Percentiles rank a stretch among this genome's conserved stretches.
Evolutionary conservation across 2,888 invertebrate genomes (phyloP).

Genomic region (Synanthedon myopaeformis): DNA sequence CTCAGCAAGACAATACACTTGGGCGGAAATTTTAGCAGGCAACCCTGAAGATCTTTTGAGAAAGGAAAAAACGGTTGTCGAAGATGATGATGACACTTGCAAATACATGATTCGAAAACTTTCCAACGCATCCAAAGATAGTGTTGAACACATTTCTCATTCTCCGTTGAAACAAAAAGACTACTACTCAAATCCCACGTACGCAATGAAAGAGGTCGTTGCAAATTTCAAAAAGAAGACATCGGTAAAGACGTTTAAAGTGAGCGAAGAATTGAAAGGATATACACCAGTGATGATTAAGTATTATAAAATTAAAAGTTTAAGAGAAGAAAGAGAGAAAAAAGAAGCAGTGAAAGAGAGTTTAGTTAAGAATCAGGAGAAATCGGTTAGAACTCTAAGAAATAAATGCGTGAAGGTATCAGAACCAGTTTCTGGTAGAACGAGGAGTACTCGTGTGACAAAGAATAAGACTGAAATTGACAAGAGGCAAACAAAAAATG

Average conservation of each 20-base stretch:
- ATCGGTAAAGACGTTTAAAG: slow-evolving; percentile 34
- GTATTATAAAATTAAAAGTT: slow-evolving; percentile 57
- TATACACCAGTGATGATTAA: slow-evolving; percentile 72
- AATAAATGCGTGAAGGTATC: slow-evolving; percentile 10
- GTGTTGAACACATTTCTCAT: slow-evolving; percentile 37
- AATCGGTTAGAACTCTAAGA: slow-evolving; percentile 35
- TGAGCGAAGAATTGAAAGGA: slow-evolving; percentile 38
- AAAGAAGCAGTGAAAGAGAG: slow-evolving; percentile 30
- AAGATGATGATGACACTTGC: slow-evolving; percentile 44
- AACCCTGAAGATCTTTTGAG: slow-evolving; percentile 75
- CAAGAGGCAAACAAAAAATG: slow-evolving; percentile 20
- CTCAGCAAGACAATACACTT: slow-evolving; percentile 70
- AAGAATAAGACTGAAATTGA: slow-evolving; percentile 14
- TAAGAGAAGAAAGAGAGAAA: slow-evolving; percentile 50
- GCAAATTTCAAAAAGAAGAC: slow-evolving; percentile 71
- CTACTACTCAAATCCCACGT: slow-evolving; percentile 73
- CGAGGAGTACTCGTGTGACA: background rate
- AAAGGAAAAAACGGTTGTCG: slow-evolving; percentile 38
- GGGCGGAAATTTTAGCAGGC: slow-evolving; percentile 75
- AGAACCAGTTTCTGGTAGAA: slow-evolving; percentile 2
- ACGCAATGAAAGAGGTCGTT: slow-evolving; percentile 78
- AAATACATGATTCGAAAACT: slow-evolving; percentile 57
- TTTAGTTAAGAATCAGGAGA: slow-evolving; percentile 18
- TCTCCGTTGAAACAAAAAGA: slow-evolving; percentile 51
- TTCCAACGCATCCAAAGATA: slow-evolving; percentile 49